Evolutionary conservation across 2,113 vertebrate genomes (phyloP).

Genomic region (Drymodes brunneopygia): DNA sequence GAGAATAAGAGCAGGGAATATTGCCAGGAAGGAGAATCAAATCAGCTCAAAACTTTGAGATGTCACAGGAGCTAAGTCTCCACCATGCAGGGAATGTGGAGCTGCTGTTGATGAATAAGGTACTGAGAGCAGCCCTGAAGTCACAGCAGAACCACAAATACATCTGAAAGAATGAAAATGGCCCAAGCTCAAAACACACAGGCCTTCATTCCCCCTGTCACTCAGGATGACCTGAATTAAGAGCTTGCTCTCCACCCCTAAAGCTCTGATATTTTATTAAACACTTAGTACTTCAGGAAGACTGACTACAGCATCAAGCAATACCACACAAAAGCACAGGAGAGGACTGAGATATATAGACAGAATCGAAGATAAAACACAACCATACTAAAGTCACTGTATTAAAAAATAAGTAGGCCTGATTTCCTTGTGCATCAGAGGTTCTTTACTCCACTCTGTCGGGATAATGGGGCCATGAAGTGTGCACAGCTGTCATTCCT

Average conservation of each 20-base stretch:
- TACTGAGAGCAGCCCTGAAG: neutral
- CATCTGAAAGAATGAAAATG: slow-evolving; percentile 34
- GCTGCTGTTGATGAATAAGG: neutral
- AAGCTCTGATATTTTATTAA: slow-evolving; percentile 56
- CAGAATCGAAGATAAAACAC: slow-evolving; percentile 21
- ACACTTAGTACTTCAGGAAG: neutral
- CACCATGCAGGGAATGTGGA: neutral
- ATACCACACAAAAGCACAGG: neutral
- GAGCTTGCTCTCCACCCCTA: slow-evolving; percentile 19
- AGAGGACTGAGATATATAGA: neutral
- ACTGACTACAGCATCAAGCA: neutral
- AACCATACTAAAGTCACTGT: neutral
- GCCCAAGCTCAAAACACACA: slow-evolving; percentile 27
- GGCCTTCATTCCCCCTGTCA: neutral
- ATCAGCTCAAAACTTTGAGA: slow-evolving; percentile 5
- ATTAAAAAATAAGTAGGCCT: slow-evolving; percentile 45
- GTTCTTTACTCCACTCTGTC: neutral
- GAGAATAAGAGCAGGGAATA: neutral
- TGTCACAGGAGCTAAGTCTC: neutral
- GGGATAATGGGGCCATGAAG: slow-evolving; percentile 16
- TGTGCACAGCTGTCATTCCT: slow-evolving; percentile 27
- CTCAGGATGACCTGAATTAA: slow-evolving; percentile 40
- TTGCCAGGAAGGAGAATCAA: neutral
- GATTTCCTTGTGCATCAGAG: slow-evolving; percentile 17
- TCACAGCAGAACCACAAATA: neutral